These are phyloP conservation scores for Polyommatus iphigenia DNA, from an alignment of 2,888 invertebrate genomes.

Conservation along the genomic window DNA sequence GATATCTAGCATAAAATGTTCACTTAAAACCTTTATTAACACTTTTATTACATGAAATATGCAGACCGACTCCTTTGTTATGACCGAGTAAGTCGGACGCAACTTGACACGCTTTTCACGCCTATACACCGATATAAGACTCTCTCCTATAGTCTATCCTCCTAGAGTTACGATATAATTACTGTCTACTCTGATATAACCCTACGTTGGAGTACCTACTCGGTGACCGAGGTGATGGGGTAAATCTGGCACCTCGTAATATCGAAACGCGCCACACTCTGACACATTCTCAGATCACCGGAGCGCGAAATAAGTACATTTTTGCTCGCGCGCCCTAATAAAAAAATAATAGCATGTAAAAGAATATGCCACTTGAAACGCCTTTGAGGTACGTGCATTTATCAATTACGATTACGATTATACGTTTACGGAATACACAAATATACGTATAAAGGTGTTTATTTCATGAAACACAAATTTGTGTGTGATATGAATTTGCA, in stretches of 20 bases:
- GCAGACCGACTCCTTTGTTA: no score
- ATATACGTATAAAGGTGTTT: background rate
- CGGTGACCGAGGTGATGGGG: conserved; percentile 49
- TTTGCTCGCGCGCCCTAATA: conserved; percentile 74
- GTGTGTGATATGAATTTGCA: no score
- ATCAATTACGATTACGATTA: conserved; percentile 14
- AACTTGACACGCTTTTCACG: no score
- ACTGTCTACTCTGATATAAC: background rate
- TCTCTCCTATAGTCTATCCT: no score
- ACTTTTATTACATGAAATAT: no score
- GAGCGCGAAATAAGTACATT: conserved; percentile 80
- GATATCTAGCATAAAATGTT: no score
- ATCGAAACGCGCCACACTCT: conserved; percentile 65
- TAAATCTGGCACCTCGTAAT: conserved; percentile 66
- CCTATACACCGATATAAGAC: no score
- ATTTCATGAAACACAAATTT: background rate
- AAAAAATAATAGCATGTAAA: conserved; percentile 77
- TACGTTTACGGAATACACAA: background rate
- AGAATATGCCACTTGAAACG: conserved; percentile 47
- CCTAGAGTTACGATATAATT: background rate
- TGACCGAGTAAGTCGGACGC: no score
- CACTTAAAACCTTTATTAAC: no score
- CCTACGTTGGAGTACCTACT: conserved; percentile 26
- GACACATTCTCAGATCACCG: conserved; percentile 78
- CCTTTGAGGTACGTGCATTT: conserved; percentile 14